Conservation (phyloP, 2,113 vertebrate species). For the Argyrosomus japonicus region DNA sequence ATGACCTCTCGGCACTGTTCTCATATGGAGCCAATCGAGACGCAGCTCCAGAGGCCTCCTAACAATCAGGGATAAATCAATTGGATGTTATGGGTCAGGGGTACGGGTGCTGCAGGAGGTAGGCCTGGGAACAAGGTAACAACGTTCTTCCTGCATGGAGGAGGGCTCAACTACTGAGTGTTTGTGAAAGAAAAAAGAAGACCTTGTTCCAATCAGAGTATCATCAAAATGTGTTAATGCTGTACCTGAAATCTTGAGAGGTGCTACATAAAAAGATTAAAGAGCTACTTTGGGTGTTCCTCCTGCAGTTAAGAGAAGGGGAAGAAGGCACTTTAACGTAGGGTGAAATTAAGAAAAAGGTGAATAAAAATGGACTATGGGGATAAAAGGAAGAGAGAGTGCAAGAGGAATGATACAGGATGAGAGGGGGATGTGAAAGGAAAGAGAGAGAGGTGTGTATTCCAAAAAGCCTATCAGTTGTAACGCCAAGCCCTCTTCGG, state of each 20-base stretch:
- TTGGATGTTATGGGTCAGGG: constrained; percentile 75
- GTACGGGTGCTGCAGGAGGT: constrained; percentile 69
- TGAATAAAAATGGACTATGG: not conserved
- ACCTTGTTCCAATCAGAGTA: constrained; percentile 36
- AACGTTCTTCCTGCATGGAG: constrained; percentile 48
- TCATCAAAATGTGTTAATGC: constrained; percentile 18
- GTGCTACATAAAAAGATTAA: not conserved
- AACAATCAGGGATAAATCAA: constrained; percentile 85
- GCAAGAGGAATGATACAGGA: constrained; percentile 12
- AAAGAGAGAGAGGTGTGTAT: constrained; percentile 50
- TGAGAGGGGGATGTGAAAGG: constrained; percentile 26
- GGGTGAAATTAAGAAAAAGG: not conserved
- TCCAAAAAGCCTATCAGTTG: constrained; percentile 66
- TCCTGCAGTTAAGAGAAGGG: constrained; percentile 25
- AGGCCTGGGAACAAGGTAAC: constrained; percentile 77
- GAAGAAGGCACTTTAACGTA: not conserved
- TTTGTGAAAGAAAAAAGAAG: constrained; percentile 56
- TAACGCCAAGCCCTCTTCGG: constrained; percentile 70
- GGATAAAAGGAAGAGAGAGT: not conserved
- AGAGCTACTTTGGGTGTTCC: not conserved
- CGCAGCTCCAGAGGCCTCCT: constrained; percentile 71
- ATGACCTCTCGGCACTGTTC: constrained; percentile 80
- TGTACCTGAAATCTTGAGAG: constrained; percentile 21
- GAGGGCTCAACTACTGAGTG: constrained; percentile 45
- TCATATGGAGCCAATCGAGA: constrained; percentile 82